Base-by-base conservation (phyloP, 2,113 vertebrate species). In the Symphodus melops region DNA sequence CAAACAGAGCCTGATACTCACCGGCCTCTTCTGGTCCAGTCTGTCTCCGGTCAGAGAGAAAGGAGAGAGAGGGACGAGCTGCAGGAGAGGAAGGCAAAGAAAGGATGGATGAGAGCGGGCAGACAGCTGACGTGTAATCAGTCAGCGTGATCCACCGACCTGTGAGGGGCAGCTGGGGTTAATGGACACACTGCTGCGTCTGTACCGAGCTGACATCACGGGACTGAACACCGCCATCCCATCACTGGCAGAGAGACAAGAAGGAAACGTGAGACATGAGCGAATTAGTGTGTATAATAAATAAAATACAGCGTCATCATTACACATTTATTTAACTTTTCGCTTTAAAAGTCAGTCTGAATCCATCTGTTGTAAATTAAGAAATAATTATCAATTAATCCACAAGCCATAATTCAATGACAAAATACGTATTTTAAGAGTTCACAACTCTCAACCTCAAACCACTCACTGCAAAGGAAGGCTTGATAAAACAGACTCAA, bases 161-260 rank as follows among this genome's bases (percentile, higher is more conserved):
- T 92, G 89, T 1, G 92, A 91, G 0, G 94, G 93, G 48, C 91
- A 91, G 88, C 93, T 93, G 55, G 93, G 94, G 81, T 95, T 94
- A 73, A 95, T 91, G 36, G 95, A 95, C 66, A 94, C 90, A 6
- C 94, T 95, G 92, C 94, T 95, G 78, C 95, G 92, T 55, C 95
- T 69, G 82, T 94, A 94, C 1, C 94, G 93, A 16, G 90, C 87
- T 0, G 89, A 93, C 7, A 74, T 86, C 16, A 83, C 72, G 0
- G 94, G 79, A 69, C 88, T 88, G 88, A 93, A 93, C 42, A 93
- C 85, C 0, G 86, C 86, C 88, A 90, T 92, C 59, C 91, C 91
- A 5, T 95, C 93, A 52, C 94, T 95, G 77, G 59, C 36, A 8
- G 10, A 70, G 16, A 65, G 17, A 61, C 20, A 33, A 5, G 28